These are phyloP conservation scores for Perccottus glenii DNA, from an alignment of 2,113 vertebrate species.

Conservation along the genomic window DNA sequence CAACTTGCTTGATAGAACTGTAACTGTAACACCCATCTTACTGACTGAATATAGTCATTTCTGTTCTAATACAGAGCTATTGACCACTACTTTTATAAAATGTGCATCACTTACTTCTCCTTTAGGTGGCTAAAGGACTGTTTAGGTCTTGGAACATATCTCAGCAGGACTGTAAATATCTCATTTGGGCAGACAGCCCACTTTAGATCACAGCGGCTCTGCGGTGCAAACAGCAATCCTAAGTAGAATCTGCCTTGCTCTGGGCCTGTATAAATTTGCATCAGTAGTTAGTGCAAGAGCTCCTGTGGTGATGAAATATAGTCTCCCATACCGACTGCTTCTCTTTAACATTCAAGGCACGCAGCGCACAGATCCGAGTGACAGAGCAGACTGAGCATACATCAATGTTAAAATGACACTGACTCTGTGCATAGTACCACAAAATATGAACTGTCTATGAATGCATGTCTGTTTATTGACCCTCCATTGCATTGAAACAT, in stretches of 20 bases:
- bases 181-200: constrained; percentile 16
- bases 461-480: not conserved
- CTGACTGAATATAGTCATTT: no score
- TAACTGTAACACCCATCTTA: no score
- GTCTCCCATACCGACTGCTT: constrained; percentile 39
- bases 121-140: constrained; percentile 1
- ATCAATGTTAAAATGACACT: constrained; percentile 22
- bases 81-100: not conserved
- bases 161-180: constrained; percentile 26
- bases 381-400: constrained; percentile 23
- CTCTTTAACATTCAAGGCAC: constrained; percentile 61
- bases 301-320: constrained; percentile 65
- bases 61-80: no score
- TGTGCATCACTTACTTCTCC: constrained; percentile 9
- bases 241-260: constrained; percentile 28
- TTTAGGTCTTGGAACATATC: constrained; percentile 20
- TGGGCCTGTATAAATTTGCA: constrained; percentile 58
- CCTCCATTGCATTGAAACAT: not conserved
- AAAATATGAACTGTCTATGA: constrained; percentile 11
- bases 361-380: constrained; percentile 27
- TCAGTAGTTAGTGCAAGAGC: constrained; percentile 49
- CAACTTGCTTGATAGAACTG: no score
- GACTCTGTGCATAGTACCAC: constrained; percentile 1
- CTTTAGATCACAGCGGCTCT: constrained; percentile 17
- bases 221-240: constrained; percentile 21